phyloP scores from a whole-genome alignment of 2,113 vertebrate species.

The Podarcis muralis region DNA sequence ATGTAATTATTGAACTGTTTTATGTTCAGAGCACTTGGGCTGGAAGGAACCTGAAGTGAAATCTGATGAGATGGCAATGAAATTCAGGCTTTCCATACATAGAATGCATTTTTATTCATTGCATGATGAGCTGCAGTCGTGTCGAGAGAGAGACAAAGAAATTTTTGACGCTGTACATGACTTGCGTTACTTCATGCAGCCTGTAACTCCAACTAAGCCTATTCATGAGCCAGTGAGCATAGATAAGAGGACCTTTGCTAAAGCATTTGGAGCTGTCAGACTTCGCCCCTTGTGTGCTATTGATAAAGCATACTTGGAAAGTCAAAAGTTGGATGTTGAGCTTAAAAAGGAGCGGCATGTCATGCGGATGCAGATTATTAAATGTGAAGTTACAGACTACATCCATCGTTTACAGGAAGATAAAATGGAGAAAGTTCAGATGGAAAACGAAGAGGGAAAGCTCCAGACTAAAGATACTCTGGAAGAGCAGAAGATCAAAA shows the following conservation, averaged over 20 bases:
- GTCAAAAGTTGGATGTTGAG: constrained; percentile 32
- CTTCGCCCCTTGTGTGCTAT: constrained; percentile 50
- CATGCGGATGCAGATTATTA: not conserved
- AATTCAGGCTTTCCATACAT: constrained; percentile 50
- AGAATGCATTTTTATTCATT: constrained; percentile 46
- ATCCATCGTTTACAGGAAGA: constrained; percentile 25
- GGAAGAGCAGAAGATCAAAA: constrained; percentile 25
- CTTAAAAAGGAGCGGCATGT: constrained; percentile 27
- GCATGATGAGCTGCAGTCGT: constrained; percentile 1
- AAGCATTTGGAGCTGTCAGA: constrained; percentile 39
- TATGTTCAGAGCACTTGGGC: constrained; percentile 27
- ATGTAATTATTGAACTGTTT: not conserved
- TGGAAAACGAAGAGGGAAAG: constrained; percentile 34
- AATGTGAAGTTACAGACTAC: not conserved
- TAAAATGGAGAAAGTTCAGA: constrained; percentile 9
- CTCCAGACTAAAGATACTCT: constrained; percentile 26
- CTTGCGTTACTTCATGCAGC: constrained; percentile 14
- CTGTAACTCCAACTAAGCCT: constrained; percentile 1
- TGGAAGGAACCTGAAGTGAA: not conserved
- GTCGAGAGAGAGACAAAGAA: constrained; percentile 41
- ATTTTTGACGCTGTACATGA: constrained; percentile 25
- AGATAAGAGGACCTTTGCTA: constrained; percentile 26
- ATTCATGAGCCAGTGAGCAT: not conserved
- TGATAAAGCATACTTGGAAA: constrained; percentile 58
- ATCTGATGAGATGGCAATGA: constrained; percentile 13